Evolutionary conservation across 2,113 vertebrate species (phyloP).

Genomic region (Phaethornis superciliosus): DNA sequence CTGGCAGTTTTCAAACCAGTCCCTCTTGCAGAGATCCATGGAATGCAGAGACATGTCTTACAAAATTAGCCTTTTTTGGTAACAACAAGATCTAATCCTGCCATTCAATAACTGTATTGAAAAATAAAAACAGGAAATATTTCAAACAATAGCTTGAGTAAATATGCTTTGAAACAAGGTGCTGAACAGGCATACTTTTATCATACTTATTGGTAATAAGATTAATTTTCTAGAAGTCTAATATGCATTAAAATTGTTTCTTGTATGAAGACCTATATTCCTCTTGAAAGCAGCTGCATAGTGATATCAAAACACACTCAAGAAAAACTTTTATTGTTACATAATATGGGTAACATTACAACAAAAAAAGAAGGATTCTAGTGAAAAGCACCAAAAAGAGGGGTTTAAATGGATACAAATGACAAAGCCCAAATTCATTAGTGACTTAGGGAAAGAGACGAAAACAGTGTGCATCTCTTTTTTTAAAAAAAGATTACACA

Average conservation of each 20-base stretch:
- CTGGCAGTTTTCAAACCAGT: slow-evolving; percentile 14
- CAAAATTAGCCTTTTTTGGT: background rate
- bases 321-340: background rate
- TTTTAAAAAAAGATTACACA: background rate
- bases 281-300: background rate
- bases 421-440: background rate
- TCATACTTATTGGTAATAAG: background rate
- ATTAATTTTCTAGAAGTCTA: background rate
- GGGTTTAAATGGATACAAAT: background rate
- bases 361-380: background rate
- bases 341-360: background rate
- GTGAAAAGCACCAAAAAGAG: rapidly evolving
- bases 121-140: background rate
- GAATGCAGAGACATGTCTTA: background rate
- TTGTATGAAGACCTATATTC: background rate
- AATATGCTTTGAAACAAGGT: background rate
- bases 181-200: background rate
- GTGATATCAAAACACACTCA: background rate
- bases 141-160: background rate
- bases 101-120: background rate
- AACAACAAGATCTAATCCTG: background rate
- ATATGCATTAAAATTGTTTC: background rate
- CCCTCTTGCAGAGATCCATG: background rate
- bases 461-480: background rate
- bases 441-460: background rate